These are phyloP conservation scores for Drosophila kepulauana DNA, from an alignment of 1,140 invertebrate genomes.

Conservation along the genomic window DNA sequence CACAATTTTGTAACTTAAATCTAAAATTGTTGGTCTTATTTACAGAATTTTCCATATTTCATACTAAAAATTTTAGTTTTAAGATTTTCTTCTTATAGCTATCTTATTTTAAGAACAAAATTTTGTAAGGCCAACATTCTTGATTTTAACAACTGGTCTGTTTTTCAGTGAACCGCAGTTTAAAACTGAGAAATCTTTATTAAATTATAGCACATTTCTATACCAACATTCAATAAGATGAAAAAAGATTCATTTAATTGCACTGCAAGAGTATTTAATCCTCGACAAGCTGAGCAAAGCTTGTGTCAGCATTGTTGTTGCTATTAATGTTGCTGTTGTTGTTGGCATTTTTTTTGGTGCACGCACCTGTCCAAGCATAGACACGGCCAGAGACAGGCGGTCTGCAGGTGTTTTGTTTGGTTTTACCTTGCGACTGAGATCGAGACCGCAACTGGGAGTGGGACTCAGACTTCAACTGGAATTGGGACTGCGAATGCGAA, in stretches of 20 bases:
- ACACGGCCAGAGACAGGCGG: slow-evolving; percentile 68
- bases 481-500: background rate
- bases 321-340: slow-evolving; percentile 19
- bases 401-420: slow-evolving; percentile 81
- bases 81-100: too few species aligned
- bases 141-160: too few species aligned
- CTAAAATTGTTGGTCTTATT: too few species aligned
- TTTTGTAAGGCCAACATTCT: too few species aligned
- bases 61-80: too few species aligned
- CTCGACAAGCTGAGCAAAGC: background rate
- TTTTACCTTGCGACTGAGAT: slow-evolving; percentile 36
- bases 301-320: slow-evolving; percentile 1
- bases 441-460: background rate
- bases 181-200: background rate
- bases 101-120: too few species aligned
- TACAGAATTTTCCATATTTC: too few species aligned
- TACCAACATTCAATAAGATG: background rate
- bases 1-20: too few species aligned
- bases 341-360: slow-evolving; percentile 39
- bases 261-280: slow-evolving; percentile 13
- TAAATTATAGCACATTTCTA: background rate
- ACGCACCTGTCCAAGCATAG: slow-evolving; percentile 74
- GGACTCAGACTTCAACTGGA: slow-evolving; percentile 15
- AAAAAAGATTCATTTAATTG: background rate
- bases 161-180: too few species aligned